phyloP scores from a whole-genome alignment of 2,888 invertebrate genomes.

The Trissoscelio sp. region DNA sequence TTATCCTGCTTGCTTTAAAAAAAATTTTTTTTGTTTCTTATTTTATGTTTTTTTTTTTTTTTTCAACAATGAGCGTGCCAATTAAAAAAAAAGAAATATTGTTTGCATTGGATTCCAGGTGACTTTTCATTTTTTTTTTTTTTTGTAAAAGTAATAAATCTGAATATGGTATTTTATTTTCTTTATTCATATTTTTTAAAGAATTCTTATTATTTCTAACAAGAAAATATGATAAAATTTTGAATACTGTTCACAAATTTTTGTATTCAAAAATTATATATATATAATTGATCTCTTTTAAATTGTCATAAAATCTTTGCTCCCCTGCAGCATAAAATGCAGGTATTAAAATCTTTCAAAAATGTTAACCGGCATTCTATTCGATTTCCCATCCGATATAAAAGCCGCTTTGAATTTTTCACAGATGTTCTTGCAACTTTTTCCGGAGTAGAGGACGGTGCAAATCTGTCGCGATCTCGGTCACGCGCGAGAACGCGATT shows the following conservation, averaged over 20 bases:
- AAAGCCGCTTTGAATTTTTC: constrained; percentile 30
- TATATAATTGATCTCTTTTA: background rate
- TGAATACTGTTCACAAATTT: too few relatives aligned
- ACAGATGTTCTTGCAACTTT: constrained; percentile 25
- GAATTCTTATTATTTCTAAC: too few relatives aligned
- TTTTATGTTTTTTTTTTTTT: too few relatives aligned
- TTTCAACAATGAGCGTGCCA: too few relatives aligned
- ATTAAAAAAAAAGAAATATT: constrained; percentile 27
- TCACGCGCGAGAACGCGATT: constrained; percentile 50
- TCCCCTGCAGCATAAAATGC: background rate
- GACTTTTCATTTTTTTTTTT: too few relatives aligned
- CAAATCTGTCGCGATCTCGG: constrained; percentile 57
- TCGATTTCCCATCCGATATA: constrained; percentile 10
- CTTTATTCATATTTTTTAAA: too few relatives aligned
- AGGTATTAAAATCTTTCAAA: background rate
- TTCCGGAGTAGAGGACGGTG: constrained; percentile 6
- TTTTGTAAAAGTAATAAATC: too few relatives aligned
- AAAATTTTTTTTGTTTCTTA: too few relatives aligned
- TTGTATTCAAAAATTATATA: too few relatives aligned
- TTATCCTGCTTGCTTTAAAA: too few relatives aligned
- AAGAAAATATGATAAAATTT: too few relatives aligned
- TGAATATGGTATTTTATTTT: too few relatives aligned
- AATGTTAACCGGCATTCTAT: background rate
- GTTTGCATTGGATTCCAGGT: constrained; percentile 7
- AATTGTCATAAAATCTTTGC: background rate